A percentile compares a stretch with the other conserved stretches of the same genome.
These are phyloP conservation scores for Cricetomys ansorgei DNA, from an alignment of 2,113 vertebrate species.

Conservation along the genomic window DNA sequence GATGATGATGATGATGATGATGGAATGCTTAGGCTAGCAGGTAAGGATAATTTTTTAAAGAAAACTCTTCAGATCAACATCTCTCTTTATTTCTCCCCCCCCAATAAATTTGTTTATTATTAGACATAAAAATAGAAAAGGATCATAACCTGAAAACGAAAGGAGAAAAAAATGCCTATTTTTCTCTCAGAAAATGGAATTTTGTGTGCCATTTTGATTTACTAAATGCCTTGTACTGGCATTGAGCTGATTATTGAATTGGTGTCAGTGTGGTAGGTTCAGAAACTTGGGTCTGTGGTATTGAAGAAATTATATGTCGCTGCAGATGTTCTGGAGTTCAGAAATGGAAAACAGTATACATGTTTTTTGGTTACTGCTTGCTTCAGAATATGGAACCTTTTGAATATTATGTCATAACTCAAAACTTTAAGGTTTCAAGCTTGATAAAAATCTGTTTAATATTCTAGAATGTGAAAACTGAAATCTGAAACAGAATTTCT, in stretches of 20 bases:
- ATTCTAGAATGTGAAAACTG: background rate
- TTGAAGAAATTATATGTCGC: background rate
- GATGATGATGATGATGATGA: background rate
- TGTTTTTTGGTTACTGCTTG: background rate
- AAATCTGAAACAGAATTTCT: background rate
- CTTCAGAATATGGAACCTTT: background rate
- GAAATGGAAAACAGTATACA: background rate
- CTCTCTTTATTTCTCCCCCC: background rate
- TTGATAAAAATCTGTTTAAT: background rate
- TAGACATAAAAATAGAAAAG: constrained; percentile 45
- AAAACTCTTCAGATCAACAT: background rate
- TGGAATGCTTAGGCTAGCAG: background rate
- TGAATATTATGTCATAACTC: no score
- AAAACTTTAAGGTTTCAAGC: background rate
- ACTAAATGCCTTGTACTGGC: background rate
- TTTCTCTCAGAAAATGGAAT: constrained; percentile 7
- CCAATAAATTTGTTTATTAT: background rate
- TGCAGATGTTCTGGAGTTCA: background rate
- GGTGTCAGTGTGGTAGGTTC: background rate
- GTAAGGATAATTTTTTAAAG: background rate
- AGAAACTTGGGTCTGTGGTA: background rate
- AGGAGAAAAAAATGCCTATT: background rate
- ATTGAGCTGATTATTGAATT: background rate
- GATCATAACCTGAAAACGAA: background rate
- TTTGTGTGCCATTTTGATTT: constrained; percentile 54